These are phyloP conservation scores for Muntiacus reevesi DNA, from an alignment of 2,113 vertebrate species.

Conservation along the genomic window DNA sequence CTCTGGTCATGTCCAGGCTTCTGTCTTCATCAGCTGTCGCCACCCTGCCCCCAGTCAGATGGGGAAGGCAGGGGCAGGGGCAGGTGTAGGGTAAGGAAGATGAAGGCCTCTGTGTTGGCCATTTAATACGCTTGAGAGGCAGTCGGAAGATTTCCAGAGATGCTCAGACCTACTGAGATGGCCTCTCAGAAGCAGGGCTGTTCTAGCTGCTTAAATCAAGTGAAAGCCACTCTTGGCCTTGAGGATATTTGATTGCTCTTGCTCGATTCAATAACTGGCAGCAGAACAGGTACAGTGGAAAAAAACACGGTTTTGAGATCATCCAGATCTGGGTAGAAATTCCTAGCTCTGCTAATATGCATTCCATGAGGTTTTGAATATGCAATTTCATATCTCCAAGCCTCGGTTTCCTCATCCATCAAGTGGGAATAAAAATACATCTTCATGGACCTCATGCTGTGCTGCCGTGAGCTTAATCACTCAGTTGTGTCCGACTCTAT, in stretches of 20 bases:
- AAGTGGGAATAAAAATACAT: background rate
- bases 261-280: background rate
- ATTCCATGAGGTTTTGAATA: background rate
- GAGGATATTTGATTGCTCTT: background rate
- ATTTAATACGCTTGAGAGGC: background rate
- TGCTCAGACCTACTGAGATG: background rate
- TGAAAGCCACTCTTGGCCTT: background rate
- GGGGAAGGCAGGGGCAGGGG: background rate
- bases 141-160: background rate
- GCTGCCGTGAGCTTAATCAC: fast-evolving
- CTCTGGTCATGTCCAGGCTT: background rate
- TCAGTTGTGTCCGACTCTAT: background rate
- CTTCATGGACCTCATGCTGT: background rate
- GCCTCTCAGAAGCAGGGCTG: background rate
- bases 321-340: background rate
- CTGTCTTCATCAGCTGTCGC: background rate
- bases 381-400: background rate
- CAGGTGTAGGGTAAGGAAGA: background rate
- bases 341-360: background rate
- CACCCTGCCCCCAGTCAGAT: background rate
- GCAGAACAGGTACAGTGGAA: background rate
- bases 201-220: background rate
- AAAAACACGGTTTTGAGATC: background rate
- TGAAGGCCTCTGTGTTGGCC: background rate
- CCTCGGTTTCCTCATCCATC: background rate